Evolutionary conservation across 2,797 vertebrate species (phyloP).

Genomic region (Argyrosomus regius): DNA sequence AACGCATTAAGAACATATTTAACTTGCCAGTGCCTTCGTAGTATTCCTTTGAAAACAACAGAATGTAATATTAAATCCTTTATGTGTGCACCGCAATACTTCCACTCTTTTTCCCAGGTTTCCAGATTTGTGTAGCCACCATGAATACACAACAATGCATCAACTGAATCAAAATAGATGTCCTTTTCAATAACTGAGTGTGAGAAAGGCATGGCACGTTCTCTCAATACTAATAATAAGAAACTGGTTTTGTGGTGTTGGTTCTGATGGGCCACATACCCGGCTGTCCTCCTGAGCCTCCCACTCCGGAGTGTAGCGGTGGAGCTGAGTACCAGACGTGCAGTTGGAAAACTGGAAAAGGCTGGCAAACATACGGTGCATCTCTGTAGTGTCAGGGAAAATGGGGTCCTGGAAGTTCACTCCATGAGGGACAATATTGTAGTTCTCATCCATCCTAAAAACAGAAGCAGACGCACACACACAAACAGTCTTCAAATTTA

Average conservation of each 20-base stretch:
- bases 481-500: neutral
- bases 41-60: constrained; percentile 53
- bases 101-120: constrained; percentile 21
- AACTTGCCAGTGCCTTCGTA: constrained; percentile 30
- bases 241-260: neutral
- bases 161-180: constrained; percentile 17
- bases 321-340: constrained; percentile 85
- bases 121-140: constrained; percentile 8
- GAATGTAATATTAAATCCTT: constrained; percentile 44
- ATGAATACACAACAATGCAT: constrained; percentile 5
- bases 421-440: constrained; percentile 89
- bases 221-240: neutral
- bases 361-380: constrained; percentile 88
- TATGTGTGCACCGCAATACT: constrained; percentile 27
- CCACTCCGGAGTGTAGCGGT: constrained; percentile 86
- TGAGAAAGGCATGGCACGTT: constrained; percentile 17
- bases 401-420: constrained; percentile 91
- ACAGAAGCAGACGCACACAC: constrained; percentile 7
- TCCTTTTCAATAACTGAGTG: constrained; percentile 12
- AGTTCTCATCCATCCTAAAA: constrained; percentile 90
- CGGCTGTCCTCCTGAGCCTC: constrained; percentile 89
- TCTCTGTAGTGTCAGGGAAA: constrained; percentile 87
- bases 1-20: constrained; percentile 53
- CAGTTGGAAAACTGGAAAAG: constrained; percentile 92
- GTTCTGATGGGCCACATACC: constrained; percentile 72